A percentile compares a stretch with the other conserved stretches of the same genome.
Conservation (phyloP, 1,140 invertebrate genomes). For the Drosophila pectinifera region DNA sequence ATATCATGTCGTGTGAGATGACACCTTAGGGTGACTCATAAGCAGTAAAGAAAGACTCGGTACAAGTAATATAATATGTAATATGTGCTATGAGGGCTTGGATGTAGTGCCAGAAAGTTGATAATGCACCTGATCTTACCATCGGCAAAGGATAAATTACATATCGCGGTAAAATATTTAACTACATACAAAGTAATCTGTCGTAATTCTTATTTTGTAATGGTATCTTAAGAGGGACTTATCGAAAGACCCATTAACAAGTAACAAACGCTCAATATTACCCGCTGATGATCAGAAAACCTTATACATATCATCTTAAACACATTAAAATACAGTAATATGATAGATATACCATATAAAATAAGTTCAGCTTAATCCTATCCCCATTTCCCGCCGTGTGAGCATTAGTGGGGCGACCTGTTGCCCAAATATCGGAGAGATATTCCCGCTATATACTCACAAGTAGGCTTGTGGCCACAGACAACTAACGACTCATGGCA, state of each 20-base stretch:
- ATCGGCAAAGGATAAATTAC: conserved; percentile 6
- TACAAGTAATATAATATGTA: not conserved
- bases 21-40: not conserved
- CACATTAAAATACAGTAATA: not conserved
- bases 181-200: not conserved
- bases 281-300: not conserved
- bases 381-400: conserved; percentile 10
- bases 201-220: not conserved
- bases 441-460: not conserved
- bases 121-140: conserved; percentile 5
- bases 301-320: too few relatives aligned
- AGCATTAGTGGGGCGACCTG: conserved; percentile 15
- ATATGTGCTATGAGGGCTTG: too few relatives aligned
- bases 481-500: conserved; percentile 64
- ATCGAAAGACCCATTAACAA: not conserved
- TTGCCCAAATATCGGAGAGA: conserved; percentile 30
- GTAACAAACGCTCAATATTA: not conserved
- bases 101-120: too few relatives aligned
- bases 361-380: not conserved
- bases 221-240: not conserved
- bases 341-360: not conserved
- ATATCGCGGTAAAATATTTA: not conserved
- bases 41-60: too few relatives aligned
- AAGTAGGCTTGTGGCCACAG: conserved; percentile 14
- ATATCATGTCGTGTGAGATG: not conserved